Evolutionary conservation across 2,888 invertebrate species (phyloP).

Genomic region (Trachelus tabidus): DNA sequence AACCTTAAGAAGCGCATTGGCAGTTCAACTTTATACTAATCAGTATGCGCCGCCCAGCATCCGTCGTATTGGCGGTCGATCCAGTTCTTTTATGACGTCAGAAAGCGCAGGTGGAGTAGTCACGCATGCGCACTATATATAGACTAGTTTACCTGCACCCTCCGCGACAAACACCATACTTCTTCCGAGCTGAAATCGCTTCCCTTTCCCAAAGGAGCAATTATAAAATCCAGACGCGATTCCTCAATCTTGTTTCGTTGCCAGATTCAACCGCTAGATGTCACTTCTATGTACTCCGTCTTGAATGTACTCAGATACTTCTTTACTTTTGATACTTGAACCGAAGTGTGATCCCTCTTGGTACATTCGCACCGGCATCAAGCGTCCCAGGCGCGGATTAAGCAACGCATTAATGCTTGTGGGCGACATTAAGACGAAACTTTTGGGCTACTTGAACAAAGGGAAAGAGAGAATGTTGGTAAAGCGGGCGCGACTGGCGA

Average conservation of each 20-base stretch:
- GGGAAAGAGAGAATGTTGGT: not conserved
- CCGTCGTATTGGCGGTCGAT: conserved; percentile 25
- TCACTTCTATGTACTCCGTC: not conserved
- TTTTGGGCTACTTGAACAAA: not conserved
- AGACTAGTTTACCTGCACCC: not conserved
- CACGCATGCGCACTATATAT: conserved; percentile 15
- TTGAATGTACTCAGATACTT: not conserved
- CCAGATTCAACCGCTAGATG: conserved; percentile 15
- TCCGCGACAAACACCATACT: not conserved
- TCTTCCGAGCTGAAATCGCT: conserved; percentile 12
- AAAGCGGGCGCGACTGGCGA: not conserved
- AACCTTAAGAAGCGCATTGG: not conserved
- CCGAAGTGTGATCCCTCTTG: not conserved
- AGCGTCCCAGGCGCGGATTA: not conserved
- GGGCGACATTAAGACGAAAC: not conserved
- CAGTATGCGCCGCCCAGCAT: conserved; percentile 25
- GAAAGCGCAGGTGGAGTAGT: conserved; percentile 13
- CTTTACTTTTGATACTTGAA: not conserved
- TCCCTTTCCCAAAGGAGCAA: not conserved
- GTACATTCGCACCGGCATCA: not conserved
- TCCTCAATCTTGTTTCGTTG: conserved; percentile 11
- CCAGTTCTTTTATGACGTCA: conserved; percentile 24
- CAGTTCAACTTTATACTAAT: conserved; percentile 21
- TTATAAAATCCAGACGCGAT: conserved; percentile 11
- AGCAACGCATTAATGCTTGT: not conserved